Evolutionary conservation across 2,797 vertebrate genomes (phyloP), one percentile per base, ranked within the genome.

Genomic region (Pseudomugil gertrudae): DNA sequence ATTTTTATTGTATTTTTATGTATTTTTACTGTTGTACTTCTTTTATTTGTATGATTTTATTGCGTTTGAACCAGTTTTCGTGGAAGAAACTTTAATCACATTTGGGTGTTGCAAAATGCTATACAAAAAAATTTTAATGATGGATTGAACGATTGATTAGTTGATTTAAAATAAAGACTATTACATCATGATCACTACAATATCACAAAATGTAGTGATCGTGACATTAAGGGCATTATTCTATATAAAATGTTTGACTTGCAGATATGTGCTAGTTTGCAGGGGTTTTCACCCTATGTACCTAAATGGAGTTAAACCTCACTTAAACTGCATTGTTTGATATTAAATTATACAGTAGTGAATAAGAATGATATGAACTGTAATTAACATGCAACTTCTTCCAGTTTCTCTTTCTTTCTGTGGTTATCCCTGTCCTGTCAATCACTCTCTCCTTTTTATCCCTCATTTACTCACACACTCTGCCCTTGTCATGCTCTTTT

Each of bases 331-430:
- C 73, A 63, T 36, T 60, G 61, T 80, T 89, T 71, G 86, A 86
- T 90, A 78, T 87, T 87, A 74, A 69, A 89, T 85, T 69, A 60
- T 55, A 68, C 69, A 78, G 63, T n/a, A 5, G 71, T 74, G 67
- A 65, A 85, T 68, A 63, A 66, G 70, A 86, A 76, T 75, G 80
- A 86, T 75, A 81, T 60, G 63, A 77, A 68, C 69, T 66, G 58
- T 69, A 79, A 69, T 87, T 83, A 80, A 87, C 86, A 79, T 76
- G 60, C 56, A 30, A 38, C 52, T 53, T 43, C 60, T 72, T 54
- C 54, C 38, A 63, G 45, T 63, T 55, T 38, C 61, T 69, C 64
- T 33, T 43, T 48, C 26, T 54, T 21, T 63, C 11, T 54, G 56
- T 51, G 27, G 7, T 38, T 57, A 35, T 56, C 40, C 19, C 50